Base-by-base conservation (phyloP, 2,888 invertebrate species). In the Tuta absoluta region DNA sequence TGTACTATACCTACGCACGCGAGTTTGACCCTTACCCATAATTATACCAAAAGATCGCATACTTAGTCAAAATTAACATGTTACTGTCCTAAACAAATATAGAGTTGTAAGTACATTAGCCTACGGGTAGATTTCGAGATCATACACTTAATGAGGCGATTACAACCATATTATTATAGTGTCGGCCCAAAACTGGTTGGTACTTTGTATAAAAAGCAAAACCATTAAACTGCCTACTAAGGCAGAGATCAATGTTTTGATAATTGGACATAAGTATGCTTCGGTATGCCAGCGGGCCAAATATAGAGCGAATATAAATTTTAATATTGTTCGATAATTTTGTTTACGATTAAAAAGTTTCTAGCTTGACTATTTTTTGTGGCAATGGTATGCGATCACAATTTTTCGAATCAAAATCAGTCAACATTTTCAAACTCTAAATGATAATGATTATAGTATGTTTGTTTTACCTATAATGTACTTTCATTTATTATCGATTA, bases 181-280 rank as follows among this genome's bases (percentile, higher is more conserved):
- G 51, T 53, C 51, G 23, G 11, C 51, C 23, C 51, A 14, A 53
- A 53, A 10, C 51, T 23, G 51, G 23, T 49, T 11, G 51, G 23
- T 53, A 53, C 51, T 53, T 53, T 23, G 23, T 23, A 53, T 53
- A 53, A 53, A 23, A 53, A 53, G 51, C 24, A 53, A 49, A 53
- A 53, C 51, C 51, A 53, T 53, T 53, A 60, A n/a, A 33, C 17
- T 71, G 68, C 68, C 66, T 61, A 62, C 45, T 60, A 67, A 56
- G 49, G 51, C 23, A 23, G 62, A 67, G 65, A 67, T 65, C 63
- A 65, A 66, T 67, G 61, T 57, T 64, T 67, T 64, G 62, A 67
- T 66, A 71, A 71, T 68, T 66, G 68, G 38, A 17, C 19, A 12
- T 57, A 45, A 57, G 57, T 57, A 45, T 57, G 24, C 45, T 11